Percentiles rank a stretch among this genome's conserved stretches.
phyloP scores from a whole-genome alignment of 2,113 vertebrate species.

The Cheilinus undulatus region DNA sequence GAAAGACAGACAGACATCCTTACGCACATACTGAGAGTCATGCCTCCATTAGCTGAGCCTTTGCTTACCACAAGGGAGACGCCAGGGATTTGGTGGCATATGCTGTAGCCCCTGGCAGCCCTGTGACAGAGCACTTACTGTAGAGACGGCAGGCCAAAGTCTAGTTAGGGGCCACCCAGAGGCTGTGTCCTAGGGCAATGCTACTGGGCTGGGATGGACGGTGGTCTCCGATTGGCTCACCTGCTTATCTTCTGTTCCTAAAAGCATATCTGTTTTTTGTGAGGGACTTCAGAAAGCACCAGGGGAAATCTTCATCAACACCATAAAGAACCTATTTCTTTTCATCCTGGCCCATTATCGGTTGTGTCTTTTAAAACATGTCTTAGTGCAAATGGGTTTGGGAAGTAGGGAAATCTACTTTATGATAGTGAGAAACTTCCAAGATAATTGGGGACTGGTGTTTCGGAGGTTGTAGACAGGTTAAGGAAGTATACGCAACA shows the following conservation, averaged over 20 bases:
- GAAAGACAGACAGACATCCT: conserved; percentile 45
- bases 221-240: conserved; percentile 40
- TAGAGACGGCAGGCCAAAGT: conserved; percentile 79
- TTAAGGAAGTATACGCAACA: background rate
- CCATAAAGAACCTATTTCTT: background rate
- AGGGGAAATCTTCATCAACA: conserved; percentile 14
- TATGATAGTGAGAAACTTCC: background rate
- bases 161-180: conserved; percentile 78
- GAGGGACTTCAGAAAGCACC: conserved; percentile 7
- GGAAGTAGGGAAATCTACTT: background rate
- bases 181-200: conserved; percentile 83
- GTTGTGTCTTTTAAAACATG: background rate
- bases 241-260: conserved; percentile 47
- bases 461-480: background rate
- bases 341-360: background rate
- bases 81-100: conserved; percentile 84
- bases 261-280: conserved; percentile 53
- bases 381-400: background rate
- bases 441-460: background rate
- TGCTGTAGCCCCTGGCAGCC: conserved; percentile 85
- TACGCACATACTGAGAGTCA: conserved; percentile 50
- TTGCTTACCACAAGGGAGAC: conserved; percentile 81
- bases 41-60: conserved; percentile 82
- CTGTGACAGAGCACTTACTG: conserved; percentile 86
- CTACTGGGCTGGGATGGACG: conserved; percentile 66